Conservation (phyloP, 2,888 invertebrate genomes). For the Dendrolimus houi region DNA sequence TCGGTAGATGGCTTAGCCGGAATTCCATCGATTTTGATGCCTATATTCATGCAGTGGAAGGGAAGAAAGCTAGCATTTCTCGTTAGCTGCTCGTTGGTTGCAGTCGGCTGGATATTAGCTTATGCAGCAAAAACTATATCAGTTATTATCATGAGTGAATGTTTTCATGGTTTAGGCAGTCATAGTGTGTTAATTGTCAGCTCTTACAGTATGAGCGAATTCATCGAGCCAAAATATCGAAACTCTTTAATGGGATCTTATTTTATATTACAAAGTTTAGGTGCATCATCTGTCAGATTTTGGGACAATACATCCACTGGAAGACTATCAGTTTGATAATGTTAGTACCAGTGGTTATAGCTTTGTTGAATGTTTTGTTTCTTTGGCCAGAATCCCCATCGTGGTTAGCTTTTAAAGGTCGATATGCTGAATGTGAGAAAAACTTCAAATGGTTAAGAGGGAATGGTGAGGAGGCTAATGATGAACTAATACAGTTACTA, state of each 20-base stretch:
- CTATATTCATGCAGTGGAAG: constrained; percentile 5
- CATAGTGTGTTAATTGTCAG: constrained; percentile 3
- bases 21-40: constrained; percentile 3
- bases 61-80: constrained; percentile 6
- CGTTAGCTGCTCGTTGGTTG: constrained; percentile 1
- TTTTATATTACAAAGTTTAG: constrained; percentile 1
- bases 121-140: not conserved
- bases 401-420: constrained; percentile 17
- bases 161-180: constrained; percentile 4
- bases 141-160: constrained; percentile 3
- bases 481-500: constrained; percentile 12
- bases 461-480: constrained; percentile 8
- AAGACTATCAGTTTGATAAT: constrained; percentile 2
- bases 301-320: constrained; percentile 3
- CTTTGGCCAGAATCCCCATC: constrained; percentile 18
- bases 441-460: constrained; percentile 16
- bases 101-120: constrained; percentile 3
- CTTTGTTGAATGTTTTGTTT: constrained; percentile 6
- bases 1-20: constrained; percentile 5
- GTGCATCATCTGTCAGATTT: not conserved
- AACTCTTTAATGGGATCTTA: constrained; percentile 6
- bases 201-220: constrained; percentile 11
- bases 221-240: constrained; percentile 17
- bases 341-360: constrained; percentile 6
- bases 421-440: constrained; percentile 14